Evolutionary conservation across 1,140 invertebrate species (phyloP).

Genomic region (Bombus affinis): DNA sequence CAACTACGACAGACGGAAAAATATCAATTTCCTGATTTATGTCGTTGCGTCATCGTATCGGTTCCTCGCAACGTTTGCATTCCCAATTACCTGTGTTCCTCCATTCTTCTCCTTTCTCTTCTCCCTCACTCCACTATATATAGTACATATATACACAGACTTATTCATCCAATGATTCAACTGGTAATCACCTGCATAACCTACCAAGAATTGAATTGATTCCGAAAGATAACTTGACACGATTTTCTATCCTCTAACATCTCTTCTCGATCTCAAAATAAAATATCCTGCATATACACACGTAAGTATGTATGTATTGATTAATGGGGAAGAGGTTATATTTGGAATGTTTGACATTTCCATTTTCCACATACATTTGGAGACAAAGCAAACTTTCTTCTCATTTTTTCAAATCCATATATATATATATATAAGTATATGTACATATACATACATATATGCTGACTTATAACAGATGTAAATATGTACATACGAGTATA

Average conservation of each 20-base stretch:
- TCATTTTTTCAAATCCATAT: too few species aligned
- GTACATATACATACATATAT: too few species aligned
- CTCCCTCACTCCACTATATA: not conserved
- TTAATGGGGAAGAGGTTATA: not conserved
- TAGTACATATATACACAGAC: not conserved
- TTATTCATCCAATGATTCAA: not conserved
- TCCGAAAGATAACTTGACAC: not conserved
- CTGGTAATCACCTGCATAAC: not conserved
- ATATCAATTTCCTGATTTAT: constrained; percentile 59
- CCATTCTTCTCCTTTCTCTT: not conserved
- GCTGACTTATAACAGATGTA: too few species aligned
- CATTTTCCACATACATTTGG: not conserved
- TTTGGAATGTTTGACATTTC: not conserved
- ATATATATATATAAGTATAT: too few species aligned
- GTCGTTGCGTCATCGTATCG: constrained; percentile 6
- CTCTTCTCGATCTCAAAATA: not conserved
- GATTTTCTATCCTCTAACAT: not conserved
- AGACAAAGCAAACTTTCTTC: too few species aligned
- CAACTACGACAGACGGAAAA: constrained; percentile 31
- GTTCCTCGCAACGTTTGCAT: constrained; percentile 56
- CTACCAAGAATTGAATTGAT: not conserved
- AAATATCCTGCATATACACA: not conserved
- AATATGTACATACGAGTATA: too few species aligned
- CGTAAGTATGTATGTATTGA: not conserved
- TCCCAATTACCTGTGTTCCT: constrained; percentile 53